Evolutionary conservation across 2,113 vertebrate genomes (phyloP).

Genomic region (Dissostichus mawsoni): DNA sequence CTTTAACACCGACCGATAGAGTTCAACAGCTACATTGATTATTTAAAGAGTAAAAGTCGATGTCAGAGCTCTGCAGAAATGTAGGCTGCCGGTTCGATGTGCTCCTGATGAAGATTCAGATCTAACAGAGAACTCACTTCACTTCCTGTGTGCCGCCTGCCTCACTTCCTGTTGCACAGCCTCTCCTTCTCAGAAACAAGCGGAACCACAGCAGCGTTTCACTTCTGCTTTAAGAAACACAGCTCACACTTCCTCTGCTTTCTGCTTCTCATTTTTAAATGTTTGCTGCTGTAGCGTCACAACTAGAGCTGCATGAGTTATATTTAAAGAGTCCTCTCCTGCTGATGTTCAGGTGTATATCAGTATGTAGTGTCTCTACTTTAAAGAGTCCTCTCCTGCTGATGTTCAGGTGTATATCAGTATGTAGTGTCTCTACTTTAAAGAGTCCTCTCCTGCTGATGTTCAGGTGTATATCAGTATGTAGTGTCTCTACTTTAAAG

Average conservation of each 20-base stretch:
- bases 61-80: background rate
- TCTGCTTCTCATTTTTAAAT: background rate
- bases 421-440: no score
- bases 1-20: background rate
- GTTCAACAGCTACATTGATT: no score
- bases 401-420: no score
- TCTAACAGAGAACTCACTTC: slow-evolving; percentile 7
- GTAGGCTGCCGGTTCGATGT: slow-evolving; percentile 1
- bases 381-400: no score
- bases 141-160: slow-evolving; percentile 64
- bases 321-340: no score
- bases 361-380: no score
- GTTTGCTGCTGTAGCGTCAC: background rate
- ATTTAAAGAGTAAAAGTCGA: background rate
- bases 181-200: slow-evolving; percentile 67
- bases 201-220: slow-evolving; percentile 69
- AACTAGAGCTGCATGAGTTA: background rate
- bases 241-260: slow-evolving; percentile 53
- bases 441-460: no score
- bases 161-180: slow-evolving; percentile 76
- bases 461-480: no score
- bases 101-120: slow-evolving; percentile 20
- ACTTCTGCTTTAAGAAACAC: slow-evolving; percentile 69
- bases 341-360: no score
- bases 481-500: no score